Evolutionary conservation across 2,113 vertebrate genomes (phyloP).

Genomic region (Gasterosteus aculeatus): DNA sequence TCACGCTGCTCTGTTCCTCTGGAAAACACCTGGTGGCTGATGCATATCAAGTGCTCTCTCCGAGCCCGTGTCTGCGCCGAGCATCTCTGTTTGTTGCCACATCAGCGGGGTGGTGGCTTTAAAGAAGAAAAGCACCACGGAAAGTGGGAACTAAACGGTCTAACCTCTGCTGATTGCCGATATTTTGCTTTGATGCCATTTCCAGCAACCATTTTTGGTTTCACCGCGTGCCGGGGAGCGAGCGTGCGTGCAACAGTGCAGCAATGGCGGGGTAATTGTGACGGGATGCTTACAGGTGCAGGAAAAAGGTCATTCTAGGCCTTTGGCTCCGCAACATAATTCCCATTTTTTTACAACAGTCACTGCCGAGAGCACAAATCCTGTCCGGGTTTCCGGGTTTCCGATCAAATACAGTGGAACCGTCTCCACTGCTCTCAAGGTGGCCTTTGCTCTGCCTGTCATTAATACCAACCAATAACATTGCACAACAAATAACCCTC

Average conservation of each 20-base stretch:
- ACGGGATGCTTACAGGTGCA: neutral
- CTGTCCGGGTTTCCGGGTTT: constrained; percentile 48
- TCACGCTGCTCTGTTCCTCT: constrained; percentile 66
- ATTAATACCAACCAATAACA: constrained; percentile 82
- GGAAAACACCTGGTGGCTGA: constrained; percentile 76
- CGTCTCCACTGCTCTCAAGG: constrained; percentile 70
- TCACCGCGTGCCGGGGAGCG: neutral
- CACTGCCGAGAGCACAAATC: constrained; percentile 47
- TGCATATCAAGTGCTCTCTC: constrained; percentile 73
- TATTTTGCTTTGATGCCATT: constrained; percentile 6
- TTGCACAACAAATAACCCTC: constrained; percentile 77
- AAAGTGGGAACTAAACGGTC: constrained; percentile 39
- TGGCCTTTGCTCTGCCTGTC: constrained; percentile 81
- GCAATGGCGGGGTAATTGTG: neutral
- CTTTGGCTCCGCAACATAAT: constrained; percentile 43
- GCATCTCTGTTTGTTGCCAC: constrained; percentile 46
- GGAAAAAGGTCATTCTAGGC: constrained; percentile 22
- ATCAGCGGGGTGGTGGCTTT: constrained; percentile 27
- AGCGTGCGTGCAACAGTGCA: neutral
- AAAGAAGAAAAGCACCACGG: neutral
- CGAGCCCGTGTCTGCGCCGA: constrained; percentile 43
- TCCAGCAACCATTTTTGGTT: constrained; percentile 3
- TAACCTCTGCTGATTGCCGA: constrained; percentile 4
- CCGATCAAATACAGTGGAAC: constrained; percentile 59
- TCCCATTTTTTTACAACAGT: constrained; percentile 28